Base-by-base conservation (phyloP, 2,888 invertebrate species). In the Shargacucullia verbasci region DNA sequence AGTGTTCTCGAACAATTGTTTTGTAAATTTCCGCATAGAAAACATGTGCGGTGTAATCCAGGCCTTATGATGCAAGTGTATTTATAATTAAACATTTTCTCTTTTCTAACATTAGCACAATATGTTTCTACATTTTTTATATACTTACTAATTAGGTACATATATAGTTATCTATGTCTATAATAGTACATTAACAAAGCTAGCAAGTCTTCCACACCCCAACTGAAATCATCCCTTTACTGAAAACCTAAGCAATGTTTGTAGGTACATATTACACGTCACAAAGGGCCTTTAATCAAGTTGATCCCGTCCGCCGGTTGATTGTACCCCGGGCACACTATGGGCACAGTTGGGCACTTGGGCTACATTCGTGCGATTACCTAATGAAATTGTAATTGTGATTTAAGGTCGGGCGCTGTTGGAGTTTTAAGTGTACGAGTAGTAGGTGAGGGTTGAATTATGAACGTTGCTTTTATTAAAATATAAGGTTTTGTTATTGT, bases 331-430 rank as follows among this genome's bases (percentile, higher is more conserved):
- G 46, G 58, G 48, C 62, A 44, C 60, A 38, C 14, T 54, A 40
- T 41, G 44, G 62, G 59, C 59, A 54, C 37, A 54, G 20, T 40
- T 25, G 47, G 52, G 49, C 39, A 41, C 53, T 52, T 14, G 14
- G 35, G 39, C 29, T 48, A 54, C 33, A 45, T 47, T 47, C 45
- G 44, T 41, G 44, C 59, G 72, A 74, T 74, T 69, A 71, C 50
- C 59, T 79, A 79, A 78, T 79, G 71, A 74, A 77, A 72, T 70
- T 70, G 73, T 74, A 60, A 74, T 72, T 75, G 73, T 73, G 71
- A 77, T 76, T 76, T 70, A 70, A 56, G 50, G 56, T 34, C 25
- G 33, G 12, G 14, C 34, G 10, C 9, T 33, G 48, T 49, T 61
- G 25, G 35, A 41, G 33, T 48, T 20, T 41, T 47, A 15, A 47